phyloP scores from a whole-genome alignment of 2,113 vertebrate species.

The Aleadryas rufinucha region DNA sequence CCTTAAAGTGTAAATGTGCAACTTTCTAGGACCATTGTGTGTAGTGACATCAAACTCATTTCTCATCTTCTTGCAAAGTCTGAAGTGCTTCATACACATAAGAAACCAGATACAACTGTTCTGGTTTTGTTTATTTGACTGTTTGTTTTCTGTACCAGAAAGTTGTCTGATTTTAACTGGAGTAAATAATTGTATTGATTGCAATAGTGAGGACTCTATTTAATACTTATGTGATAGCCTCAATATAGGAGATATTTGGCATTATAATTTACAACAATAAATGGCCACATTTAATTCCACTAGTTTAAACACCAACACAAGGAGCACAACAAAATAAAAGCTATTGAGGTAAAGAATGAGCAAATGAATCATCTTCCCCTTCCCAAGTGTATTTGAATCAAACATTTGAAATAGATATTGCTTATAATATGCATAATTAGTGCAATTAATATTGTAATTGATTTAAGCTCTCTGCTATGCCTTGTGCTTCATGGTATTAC shows the following conservation, averaged over 20 bases:
- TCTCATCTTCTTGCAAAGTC: background rate
- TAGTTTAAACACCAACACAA: background rate
- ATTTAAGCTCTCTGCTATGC: background rate
- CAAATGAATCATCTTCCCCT: background rate
- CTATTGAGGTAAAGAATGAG: background rate
- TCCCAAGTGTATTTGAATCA: background rate
- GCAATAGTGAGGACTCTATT: background rate
- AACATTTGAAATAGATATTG: background rate
- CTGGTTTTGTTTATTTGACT: background rate
- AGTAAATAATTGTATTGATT: background rate
- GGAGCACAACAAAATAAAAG: background rate
- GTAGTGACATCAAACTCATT: background rate
- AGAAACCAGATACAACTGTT: fast-evolving
- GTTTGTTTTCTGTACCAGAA: background rate
- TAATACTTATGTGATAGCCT: background rate
- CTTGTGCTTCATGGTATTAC: background rate
- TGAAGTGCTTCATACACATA: background rate
- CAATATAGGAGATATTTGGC: background rate
- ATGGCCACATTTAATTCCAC: background rate
- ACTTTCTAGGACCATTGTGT: background rate
- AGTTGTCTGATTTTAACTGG: background rate
- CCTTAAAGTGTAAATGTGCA: background rate
- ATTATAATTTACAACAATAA: background rate
- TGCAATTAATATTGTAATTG: background rate
- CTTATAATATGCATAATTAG: background rate